These are phyloP conservation scores for Busseola fusca DNA, from an alignment of 2,888 invertebrate species.

Conservation along the genomic window DNA sequence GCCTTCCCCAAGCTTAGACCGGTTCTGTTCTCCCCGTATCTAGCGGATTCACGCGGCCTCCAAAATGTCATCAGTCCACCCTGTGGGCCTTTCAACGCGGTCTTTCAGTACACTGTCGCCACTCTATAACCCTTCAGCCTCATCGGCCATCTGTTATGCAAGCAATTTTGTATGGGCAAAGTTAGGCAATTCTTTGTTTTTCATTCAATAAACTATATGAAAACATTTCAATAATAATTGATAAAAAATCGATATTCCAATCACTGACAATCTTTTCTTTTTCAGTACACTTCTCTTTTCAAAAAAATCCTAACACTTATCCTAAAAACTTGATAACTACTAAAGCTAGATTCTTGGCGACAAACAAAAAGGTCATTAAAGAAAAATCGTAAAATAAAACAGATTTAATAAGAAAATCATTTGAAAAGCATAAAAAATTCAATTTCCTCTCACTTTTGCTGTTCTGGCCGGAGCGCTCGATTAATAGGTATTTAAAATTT, in stretches of 20 bases:
- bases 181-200: neutral
- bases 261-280: neutral
- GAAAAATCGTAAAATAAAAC: neutral
- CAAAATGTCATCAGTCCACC: neutral
- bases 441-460: constrained; percentile 27
- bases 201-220: neutral
- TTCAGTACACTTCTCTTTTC: neutral
- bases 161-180: too few species aligned
- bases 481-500: constrained; percentile 20
- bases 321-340: neutral
- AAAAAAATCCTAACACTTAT: neutral
- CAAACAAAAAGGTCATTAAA: neutral
- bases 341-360: neutral
- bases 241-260: neutral
- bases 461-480: neutral
- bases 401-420: constrained; percentile 20
- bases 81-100: neutral
- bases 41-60: neutral
- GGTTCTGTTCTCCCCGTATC: neutral
- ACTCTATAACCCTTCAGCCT: neutral
- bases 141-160: neutral
- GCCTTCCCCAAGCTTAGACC: neutral
- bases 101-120: neutral
- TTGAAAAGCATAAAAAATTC: constrained; percentile 13
- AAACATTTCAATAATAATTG: neutral